Percentiles rank a stretch among this genome's conserved stretches.
These are phyloP conservation scores for Elephas maximus DNA, from an alignment of 2,113 vertebrate genomes.

Conservation along the genomic window DNA sequence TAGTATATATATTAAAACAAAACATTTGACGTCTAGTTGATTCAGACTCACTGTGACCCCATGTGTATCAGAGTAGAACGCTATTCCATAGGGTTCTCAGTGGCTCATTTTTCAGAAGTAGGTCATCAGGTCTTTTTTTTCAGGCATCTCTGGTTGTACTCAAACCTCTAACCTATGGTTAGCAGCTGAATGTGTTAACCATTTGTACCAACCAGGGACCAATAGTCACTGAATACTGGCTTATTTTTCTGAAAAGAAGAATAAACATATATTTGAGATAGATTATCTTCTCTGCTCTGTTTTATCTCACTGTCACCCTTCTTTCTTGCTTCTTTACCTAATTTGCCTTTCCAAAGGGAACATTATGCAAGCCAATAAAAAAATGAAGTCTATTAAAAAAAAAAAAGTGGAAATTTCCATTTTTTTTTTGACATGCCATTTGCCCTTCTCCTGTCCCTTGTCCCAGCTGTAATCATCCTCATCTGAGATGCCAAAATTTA, in stretches of 20 bases:
- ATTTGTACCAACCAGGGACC: background rate
- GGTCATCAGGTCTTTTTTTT: background rate
- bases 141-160: background rate
- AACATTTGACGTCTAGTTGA: background rate
- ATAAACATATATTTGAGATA: background rate
- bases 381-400: background rate
- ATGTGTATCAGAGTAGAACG: background rate
- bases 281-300: background rate
- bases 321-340: background rate
- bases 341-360: constrained; percentile 35
- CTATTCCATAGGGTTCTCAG: background rate
- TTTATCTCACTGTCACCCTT: background rate
- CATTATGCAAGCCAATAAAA: background rate
- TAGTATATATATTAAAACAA: background rate
- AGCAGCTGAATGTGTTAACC: background rate
- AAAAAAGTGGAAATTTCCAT: background rate
- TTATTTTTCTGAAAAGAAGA: background rate
- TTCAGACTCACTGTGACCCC: background rate
- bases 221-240: background rate
- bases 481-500: constrained; percentile 1
- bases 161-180: background rate
- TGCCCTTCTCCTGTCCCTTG: background rate
- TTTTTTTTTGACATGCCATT: background rate
- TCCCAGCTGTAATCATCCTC: constrained; percentile 1
- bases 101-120: background rate